These are phyloP conservation scores for Mythimna ferrago DNA, from an alignment of 2,888 invertebrate genomes.

Conservation along the genomic window DNA sequence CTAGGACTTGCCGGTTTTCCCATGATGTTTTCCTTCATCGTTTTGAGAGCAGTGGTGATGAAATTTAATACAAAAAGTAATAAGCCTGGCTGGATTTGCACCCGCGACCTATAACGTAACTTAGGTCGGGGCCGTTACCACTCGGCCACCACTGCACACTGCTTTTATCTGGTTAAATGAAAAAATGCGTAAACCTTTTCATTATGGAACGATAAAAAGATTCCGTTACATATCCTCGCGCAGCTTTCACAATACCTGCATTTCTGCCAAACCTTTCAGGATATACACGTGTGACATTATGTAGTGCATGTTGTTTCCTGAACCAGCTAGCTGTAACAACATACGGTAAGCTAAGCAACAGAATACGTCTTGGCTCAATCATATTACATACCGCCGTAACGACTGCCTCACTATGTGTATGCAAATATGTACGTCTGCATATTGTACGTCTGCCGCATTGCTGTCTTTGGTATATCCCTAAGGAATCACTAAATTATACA, in stretches of 20 bases:
- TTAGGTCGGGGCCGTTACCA: no score
- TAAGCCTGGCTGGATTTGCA: no score
- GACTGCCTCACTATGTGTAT: constrained; percentile 68
- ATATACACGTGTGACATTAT: neutral
- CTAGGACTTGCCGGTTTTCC: no score
- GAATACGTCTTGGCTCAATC: constrained; percentile 66
- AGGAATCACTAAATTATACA: constrained; percentile 55
- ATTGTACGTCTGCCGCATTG: constrained; percentile 77
- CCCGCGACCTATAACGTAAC: no score
- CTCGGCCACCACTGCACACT: no score
- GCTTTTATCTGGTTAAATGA: no score
- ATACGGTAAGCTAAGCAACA: constrained; percentile 5
- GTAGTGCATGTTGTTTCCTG: neutral
- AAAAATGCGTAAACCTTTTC: no score
- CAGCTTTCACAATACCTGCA: neutral
- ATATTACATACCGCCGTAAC: constrained; percentile 73
- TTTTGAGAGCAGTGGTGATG: no score
- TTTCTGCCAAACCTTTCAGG: neutral
- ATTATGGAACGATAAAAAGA: no score
- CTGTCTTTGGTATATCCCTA: constrained; percentile 69
- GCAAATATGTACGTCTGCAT: constrained; percentile 76
- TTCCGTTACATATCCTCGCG: no score
- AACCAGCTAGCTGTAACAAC: constrained; percentile 5
- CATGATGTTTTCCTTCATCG: no score
- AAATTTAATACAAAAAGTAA: no score